These are phyloP conservation scores for Ceratoteleas bidentatus DNA, from an alignment of 1,140 invertebrate species.

Conservation along the genomic window DNA sequence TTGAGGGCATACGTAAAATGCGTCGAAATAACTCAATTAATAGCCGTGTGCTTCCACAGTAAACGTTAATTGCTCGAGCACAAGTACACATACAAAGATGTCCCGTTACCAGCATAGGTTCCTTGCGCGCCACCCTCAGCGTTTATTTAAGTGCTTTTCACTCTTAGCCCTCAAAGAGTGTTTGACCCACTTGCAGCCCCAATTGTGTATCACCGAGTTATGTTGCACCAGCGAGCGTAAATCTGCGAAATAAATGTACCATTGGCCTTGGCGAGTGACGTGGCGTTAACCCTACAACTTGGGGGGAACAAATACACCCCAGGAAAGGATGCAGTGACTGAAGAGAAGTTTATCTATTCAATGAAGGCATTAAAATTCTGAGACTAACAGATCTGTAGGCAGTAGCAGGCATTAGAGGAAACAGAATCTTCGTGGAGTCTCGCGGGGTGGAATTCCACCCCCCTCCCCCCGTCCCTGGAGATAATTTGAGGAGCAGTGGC, in stretches of 20 bases:
- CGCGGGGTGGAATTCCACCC: too few species aligned
- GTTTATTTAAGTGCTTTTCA: conserved; percentile 64
- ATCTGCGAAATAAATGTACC: conserved; percentile 44
- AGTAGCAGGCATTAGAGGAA: too few species aligned
- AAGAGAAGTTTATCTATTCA: too few species aligned
- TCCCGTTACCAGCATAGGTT: conserved; percentile 39
- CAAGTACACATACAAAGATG: conserved; percentile 43
- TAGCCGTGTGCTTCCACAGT: conserved; percentile 13
- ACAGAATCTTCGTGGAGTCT: too few species aligned
- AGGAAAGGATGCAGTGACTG: too few species aligned
- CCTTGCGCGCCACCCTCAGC: conserved; percentile 45
- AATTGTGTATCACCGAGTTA: conserved; percentile 57
- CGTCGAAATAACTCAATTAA: conserved; percentile 44
- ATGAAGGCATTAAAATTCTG: too few species aligned
- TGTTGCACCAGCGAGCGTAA: conserved; percentile 38
- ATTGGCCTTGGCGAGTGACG: neutral
- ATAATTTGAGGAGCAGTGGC: too few species aligned
- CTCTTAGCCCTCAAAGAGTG: conserved; percentile 63
- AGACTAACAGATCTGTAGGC: too few species aligned
- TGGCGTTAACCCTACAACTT: too few species aligned
- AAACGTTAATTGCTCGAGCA: conserved; percentile 29
- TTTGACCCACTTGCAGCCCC: conserved; percentile 63
- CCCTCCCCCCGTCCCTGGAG: too few species aligned
- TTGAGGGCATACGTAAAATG: conserved; percentile 20
- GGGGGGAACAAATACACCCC: too few species aligned